Conservation (phyloP, 2,797 vertebrate genomes). For the Enteromius argenteus region DNA sequence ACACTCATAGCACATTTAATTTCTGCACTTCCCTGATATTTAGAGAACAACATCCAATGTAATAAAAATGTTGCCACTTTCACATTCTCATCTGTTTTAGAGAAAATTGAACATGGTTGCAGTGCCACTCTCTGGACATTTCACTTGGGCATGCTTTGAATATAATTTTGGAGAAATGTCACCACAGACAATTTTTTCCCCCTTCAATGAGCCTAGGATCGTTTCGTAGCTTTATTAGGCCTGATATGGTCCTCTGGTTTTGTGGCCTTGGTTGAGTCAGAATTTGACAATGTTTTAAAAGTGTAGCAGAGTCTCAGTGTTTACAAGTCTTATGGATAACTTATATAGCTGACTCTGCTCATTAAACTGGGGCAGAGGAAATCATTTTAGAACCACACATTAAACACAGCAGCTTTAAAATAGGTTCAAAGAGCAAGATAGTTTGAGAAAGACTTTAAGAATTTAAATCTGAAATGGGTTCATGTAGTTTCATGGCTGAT, state of each 20-base stretch:
- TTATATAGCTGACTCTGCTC: not conserved
- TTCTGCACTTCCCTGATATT: not conserved
- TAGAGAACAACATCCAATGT: not conserved
- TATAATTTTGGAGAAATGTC: not conserved
- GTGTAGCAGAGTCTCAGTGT: not conserved
- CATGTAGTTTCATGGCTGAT: not conserved
- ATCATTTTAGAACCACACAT: not conserved
- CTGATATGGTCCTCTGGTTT: not conserved
- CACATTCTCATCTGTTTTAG: not conserved
- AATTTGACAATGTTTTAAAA: not conserved
- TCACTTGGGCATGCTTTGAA: not conserved
- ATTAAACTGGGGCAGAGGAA: not conserved
- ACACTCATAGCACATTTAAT: too few relatives aligned
- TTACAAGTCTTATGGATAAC: not conserved
- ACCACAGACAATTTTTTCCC: not conserved
- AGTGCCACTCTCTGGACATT: not conserved
- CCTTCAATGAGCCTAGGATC: not conserved
- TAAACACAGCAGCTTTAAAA: not conserved
- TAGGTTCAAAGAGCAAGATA: not conserved
- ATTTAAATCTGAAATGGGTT: not conserved
- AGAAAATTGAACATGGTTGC: not conserved
- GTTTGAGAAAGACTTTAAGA: not conserved
- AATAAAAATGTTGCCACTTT: not conserved
- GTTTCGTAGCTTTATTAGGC: not conserved
- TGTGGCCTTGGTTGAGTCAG: not conserved